Conservation (phyloP, 2,113 vertebrate genomes). For the Puntigrus tetrazona region DNA sequence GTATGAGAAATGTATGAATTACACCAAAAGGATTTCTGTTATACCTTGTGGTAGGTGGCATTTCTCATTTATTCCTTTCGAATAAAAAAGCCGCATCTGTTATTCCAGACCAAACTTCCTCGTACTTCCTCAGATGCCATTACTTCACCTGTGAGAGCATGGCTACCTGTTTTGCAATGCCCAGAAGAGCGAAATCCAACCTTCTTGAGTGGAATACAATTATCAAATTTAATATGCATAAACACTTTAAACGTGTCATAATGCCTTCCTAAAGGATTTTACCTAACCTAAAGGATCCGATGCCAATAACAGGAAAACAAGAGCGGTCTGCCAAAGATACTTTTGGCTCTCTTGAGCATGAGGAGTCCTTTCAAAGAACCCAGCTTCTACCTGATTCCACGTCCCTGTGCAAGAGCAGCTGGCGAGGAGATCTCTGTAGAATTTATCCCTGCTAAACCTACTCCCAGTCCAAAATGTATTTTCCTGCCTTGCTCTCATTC, state of each 20-base stretch:
- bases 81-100: conserved; percentile 17
- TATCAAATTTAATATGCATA: conserved; percentile 60
- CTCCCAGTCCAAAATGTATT: conserved; percentile 63
- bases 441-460: conserved; percentile 63
- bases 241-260: conserved; percentile 54
- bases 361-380: conserved; percentile 69
- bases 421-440: conserved; percentile 64
- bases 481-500: conserved; percentile 56
- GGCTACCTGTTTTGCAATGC: conserved; percentile 21
- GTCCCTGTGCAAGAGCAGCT: conserved; percentile 63
- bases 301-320: conserved; percentile 66
- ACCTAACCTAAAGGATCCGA: conserved; percentile 59
- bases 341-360: conserved; percentile 64
- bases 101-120: conserved; percentile 19
- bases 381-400: conserved; percentile 59
- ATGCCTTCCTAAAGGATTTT: conserved; percentile 63
- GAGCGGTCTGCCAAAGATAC: conserved; percentile 62
- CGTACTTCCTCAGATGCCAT: neutral
- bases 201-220: conserved; percentile 54
- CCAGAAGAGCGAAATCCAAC: conserved; percentile 42
- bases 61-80: conserved; percentile 20
- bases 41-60: conserved; percentile 14
- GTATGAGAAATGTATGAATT: neutral
- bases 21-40: conserved; percentile 21
- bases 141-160: conserved; percentile 40